Conservation (phyloP, 2,888 invertebrate species). For the Pandemis cinnamomeana region DNA sequence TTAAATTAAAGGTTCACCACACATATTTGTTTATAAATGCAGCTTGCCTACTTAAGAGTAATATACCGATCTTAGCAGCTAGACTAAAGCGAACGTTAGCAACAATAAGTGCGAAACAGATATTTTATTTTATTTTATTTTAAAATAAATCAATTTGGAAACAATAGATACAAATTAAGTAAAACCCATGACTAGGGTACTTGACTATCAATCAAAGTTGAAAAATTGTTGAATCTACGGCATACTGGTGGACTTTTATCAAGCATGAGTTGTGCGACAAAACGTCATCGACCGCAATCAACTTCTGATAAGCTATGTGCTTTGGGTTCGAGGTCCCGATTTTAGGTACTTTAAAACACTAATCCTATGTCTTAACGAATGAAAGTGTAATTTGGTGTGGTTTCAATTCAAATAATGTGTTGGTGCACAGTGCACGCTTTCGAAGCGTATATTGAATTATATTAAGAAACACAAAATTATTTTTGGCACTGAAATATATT, state of each 20-base stretch:
- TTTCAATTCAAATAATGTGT: slow-evolving; percentile 14
- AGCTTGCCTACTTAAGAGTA: no score
- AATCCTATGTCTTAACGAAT: not conserved
- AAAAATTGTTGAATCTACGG: not conserved
- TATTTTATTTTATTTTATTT: not conserved
- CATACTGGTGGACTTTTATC: not conserved
- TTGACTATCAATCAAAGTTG: not conserved
- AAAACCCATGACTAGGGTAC: not conserved
- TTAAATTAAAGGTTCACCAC: no score
- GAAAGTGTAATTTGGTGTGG: slow-evolving; percentile 15
- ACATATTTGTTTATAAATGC: no score
- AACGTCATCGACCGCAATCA: no score
- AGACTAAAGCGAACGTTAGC: not conserved
- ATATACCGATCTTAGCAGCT: not conserved
- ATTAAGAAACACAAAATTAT: slow-evolving; percentile 26
- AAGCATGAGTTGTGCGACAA: not conserved
- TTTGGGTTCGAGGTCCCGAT: no score
- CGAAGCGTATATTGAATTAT: slow-evolving; percentile 9
- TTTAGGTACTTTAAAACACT: no score
- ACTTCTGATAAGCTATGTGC: no score
- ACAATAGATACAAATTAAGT: not conserved
- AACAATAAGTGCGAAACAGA: not conserved
- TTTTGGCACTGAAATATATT: slow-evolving; percentile 39
- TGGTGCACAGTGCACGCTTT: slow-evolving; percentile 15
- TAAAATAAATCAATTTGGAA: no score